A percentile compares a stretch with the other conserved stretches of the same genome.
Evolutionary conservation across 2,888 invertebrate species (phyloP).

Genomic region (Monoplex corrugatus): DNA sequence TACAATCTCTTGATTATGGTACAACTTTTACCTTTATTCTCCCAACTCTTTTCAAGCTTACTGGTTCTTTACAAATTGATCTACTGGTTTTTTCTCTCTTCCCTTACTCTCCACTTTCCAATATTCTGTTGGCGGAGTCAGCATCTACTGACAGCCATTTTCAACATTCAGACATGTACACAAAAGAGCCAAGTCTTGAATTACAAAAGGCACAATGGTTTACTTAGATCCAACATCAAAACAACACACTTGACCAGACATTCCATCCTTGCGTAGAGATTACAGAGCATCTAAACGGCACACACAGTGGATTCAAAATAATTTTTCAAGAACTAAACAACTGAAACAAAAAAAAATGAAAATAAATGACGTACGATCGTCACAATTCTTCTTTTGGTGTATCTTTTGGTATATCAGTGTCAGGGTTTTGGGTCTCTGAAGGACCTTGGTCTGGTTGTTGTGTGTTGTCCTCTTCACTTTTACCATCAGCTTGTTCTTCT

Average conservation of each 20-base stretch:
- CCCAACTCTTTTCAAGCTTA: not conserved
- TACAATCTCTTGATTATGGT: no score
- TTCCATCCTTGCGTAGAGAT: not conserved
- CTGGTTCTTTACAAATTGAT: not conserved
- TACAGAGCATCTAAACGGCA: not conserved
- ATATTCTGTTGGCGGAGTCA: no score
- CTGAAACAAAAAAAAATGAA: not conserved
- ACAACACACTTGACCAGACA: slow-evolving; percentile 15
- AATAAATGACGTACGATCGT: not conserved
- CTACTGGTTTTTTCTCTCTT: not conserved
- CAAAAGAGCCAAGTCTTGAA: not conserved
- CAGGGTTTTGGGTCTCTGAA: not conserved
- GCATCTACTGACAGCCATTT: no score
- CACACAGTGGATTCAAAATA: not conserved
- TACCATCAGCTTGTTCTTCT: not conserved
- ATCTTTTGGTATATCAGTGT: no score
- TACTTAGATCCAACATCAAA: not conserved
- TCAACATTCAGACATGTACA: no score
- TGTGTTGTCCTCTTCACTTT: not conserved
- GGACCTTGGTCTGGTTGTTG: slow-evolving; percentile 10
- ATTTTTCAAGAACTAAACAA: not conserved
- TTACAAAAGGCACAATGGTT: slow-evolving; percentile 43
- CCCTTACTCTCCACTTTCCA: no score
- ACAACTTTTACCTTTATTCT: no score
- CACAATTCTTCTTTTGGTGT: not conserved